Evolutionary conservation across 2,888 invertebrate species (phyloP).

Genomic region (Drosophila stalkeri): DNA sequence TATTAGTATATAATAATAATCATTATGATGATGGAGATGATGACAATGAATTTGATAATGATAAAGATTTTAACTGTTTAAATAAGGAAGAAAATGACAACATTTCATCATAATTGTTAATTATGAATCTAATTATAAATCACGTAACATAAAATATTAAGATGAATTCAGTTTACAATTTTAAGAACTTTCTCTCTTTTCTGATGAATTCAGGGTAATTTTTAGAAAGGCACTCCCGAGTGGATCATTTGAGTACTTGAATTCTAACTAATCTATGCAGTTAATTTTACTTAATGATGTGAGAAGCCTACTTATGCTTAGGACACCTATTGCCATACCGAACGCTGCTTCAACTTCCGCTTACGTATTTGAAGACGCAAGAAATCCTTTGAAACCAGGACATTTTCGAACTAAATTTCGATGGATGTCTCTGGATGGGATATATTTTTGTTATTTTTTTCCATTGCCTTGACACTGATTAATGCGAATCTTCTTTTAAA

Average conservation of each 20-base stretch:
- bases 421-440: background rate
- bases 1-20: no score
- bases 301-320: background rate
- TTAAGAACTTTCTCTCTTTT: no score
- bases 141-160: no score
- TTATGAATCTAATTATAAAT: no score
- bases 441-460: constrained; percentile 2
- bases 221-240: background rate
- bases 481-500: constrained; percentile 32
- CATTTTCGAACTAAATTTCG: background rate
- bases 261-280: background rate
- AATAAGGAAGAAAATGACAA: no score
- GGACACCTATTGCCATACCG: background rate
- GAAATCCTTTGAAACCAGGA: background rate
- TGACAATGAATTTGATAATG: no score
- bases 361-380: background rate
- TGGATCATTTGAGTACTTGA: background rate
- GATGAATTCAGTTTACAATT: no score
- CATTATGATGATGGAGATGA: no score
- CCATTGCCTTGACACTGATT: constrained; percentile 63
- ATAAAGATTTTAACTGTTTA: no score
- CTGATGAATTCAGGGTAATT: background rate
- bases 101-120: no score
- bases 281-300: background rate
- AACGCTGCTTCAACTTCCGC: background rate